Percentiles rank a stretch among this genome's conserved stretches.
Evolutionary conservation across 2,888 invertebrate genomes (phyloP).

Genomic region (Coremacera marginata): DNA sequence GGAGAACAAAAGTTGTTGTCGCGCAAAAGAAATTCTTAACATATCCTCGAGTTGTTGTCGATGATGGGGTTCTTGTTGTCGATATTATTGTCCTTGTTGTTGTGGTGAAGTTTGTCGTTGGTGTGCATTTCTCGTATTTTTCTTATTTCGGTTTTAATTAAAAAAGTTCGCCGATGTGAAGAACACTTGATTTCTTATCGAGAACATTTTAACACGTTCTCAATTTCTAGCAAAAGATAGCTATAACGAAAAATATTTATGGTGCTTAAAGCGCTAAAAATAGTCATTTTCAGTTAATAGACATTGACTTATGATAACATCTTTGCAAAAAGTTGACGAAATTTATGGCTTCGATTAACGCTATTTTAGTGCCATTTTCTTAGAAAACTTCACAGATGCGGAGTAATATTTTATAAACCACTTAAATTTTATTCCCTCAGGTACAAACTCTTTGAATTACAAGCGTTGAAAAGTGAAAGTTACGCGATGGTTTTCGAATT

Average conservation of each 20-base stretch:
- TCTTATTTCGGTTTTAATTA: conserved; percentile 51
- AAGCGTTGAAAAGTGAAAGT: too few species aligned
- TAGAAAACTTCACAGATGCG: too few species aligned
- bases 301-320: too few species aligned
- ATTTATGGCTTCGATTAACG: too few species aligned
- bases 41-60: conserved; percentile 23
- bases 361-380: too few species aligned
- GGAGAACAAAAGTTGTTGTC: conserved; percentile 44
- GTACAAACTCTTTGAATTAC: too few species aligned
- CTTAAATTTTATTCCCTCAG: too few species aligned
- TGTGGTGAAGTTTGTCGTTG: conserved; percentile 15
- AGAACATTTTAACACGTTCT: conserved; percentile 50
- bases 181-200: conserved; percentile 52
- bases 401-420: too few species aligned
- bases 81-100: not conserved
- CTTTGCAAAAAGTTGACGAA: too few species aligned
- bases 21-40: conserved; percentile 31
- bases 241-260: conserved; percentile 3
- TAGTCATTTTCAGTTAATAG: too few species aligned
- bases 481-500: too few species aligned
- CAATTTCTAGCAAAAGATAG: conserved; percentile 25
- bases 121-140: conserved; percentile 27
- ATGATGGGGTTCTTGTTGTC: not conserved
- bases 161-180: conserved; percentile 51
- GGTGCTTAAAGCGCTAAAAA: not conserved